A percentile compares a stretch with the other conserved stretches of the same genome.
These are phyloP conservation scores for Plagiodera versicolora DNA, from an alignment of 2,888 invertebrate genomes.

Conservation along the genomic window DNA sequence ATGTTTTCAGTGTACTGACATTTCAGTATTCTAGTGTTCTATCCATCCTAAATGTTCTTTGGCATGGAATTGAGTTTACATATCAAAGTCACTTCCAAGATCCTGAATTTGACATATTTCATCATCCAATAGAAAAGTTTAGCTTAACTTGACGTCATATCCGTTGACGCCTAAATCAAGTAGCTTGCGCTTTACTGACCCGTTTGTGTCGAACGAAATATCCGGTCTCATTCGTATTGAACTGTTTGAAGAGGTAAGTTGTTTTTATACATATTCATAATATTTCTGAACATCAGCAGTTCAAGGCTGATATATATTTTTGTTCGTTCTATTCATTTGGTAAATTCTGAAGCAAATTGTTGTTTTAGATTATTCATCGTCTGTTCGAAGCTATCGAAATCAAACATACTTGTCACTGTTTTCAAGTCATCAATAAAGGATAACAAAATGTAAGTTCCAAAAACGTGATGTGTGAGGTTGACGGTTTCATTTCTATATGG, in stretches of 20 bases:
- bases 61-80: too few relatives aligned
- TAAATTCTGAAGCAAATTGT: not conserved
- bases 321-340: not conserved
- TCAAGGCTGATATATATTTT: not conserved
- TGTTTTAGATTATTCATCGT: not conserved
- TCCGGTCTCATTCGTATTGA: constrained; percentile 22
- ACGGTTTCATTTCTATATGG: too few relatives aligned
- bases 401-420: not conserved
- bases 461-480: not conserved
- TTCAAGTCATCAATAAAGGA: not conserved
- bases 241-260: constrained; percentile 25
- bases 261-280: not conserved
- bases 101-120: too few relatives aligned
- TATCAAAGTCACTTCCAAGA: too few relatives aligned
- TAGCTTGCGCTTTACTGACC: not conserved
- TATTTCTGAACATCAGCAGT: too few relatives aligned
- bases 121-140: not conserved
- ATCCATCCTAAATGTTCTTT: too few relatives aligned
- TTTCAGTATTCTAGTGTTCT: too few relatives aligned
- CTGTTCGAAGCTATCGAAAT: not conserved
- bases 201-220: not conserved
- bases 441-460: not conserved
- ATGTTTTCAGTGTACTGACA: too few relatives aligned
- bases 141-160: not conserved
- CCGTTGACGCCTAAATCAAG: not conserved